These are phyloP conservation scores for Etheostoma cragini DNA, from an alignment of 2,113 vertebrate genomes.

Conservation along the genomic window DNA sequence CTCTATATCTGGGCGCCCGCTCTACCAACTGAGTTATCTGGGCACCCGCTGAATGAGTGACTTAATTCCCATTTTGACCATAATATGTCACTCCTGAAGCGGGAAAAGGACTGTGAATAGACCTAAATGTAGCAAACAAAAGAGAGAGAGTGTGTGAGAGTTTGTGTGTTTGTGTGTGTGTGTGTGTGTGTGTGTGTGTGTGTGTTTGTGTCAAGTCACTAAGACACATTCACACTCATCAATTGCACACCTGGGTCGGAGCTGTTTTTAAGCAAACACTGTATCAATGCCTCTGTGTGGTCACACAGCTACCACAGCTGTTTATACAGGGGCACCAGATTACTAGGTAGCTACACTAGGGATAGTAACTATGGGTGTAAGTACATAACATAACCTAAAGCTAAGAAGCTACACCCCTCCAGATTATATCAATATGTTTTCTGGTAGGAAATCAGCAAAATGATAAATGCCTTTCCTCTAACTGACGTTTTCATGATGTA, in stretches of 20 bases:
- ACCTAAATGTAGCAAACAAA: neutral
- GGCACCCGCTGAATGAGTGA: neutral
- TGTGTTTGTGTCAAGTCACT: neutral
- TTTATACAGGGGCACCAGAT: conserved; percentile 1
- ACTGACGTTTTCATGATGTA: conserved; percentile 58
- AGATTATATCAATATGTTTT: conserved; percentile 50
- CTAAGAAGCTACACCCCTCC: conserved; percentile 3
- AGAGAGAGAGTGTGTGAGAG: too few species aligned
- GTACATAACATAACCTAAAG: neutral
- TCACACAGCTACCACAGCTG: neutral
- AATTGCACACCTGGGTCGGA: conserved; percentile 27
- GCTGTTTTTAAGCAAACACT: conserved; percentile 44
- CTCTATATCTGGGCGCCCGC: too few species aligned
- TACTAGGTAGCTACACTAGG: neutral
- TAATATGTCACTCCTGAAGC: neutral
- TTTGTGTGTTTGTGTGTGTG: too few species aligned
- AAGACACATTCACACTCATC: conserved; percentile 14
- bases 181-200: too few species aligned
- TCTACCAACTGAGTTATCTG: too few species aligned
- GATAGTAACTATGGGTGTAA: conserved; percentile 10
- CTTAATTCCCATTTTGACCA: neutral
- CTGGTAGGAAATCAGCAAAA: conserved; percentile 28
- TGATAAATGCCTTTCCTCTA: conserved; percentile 54
- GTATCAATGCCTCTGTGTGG: conserved; percentile 11
- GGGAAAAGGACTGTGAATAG: neutral